Conservation (phyloP, 2,888 invertebrate genomes). For the Amblyjoppa proteus region DNA sequence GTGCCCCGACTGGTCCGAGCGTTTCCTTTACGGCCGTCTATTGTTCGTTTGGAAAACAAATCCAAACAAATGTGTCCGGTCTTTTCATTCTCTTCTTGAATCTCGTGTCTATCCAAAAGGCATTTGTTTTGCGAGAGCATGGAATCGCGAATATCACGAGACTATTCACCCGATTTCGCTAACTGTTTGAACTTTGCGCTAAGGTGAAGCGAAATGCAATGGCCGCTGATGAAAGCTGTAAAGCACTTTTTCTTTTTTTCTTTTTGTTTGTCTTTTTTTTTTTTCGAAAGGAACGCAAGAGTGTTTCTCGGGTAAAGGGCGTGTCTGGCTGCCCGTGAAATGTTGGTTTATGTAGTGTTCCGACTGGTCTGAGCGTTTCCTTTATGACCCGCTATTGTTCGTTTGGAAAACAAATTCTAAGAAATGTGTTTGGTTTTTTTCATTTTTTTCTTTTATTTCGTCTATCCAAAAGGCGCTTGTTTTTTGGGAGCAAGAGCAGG, state of each 20-base stretch:
- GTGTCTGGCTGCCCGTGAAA: conserved; percentile 25
- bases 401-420: not conserved
- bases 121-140: too few species aligned
- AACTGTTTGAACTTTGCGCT: too few species aligned
- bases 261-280: too few species aligned
- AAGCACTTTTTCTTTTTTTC: too few species aligned
- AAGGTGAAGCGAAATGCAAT: too few species aligned
- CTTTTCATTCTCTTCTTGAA: not conserved
- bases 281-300: conserved; percentile 12
- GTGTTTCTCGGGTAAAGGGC: conserved; percentile 13
- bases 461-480: too few species aligned
- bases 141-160: too few species aligned
- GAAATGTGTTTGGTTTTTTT: not conserved
- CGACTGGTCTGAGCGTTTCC: conserved; percentile 22
- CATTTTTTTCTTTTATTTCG: not conserved
- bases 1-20: conserved; percentile 18
- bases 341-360: conserved; percentile 27
- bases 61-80: not conserved
- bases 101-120: too few species aligned
- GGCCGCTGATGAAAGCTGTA: too few species aligned
- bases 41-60: conserved; percentile 1
- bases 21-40: conserved; percentile 7
- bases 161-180: too few species aligned
- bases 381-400: not conserved
- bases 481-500: too few species aligned